Evolutionary conservation across 2,888 invertebrate species (phyloP).

Genomic region (Melieria crassipennis): DNA sequence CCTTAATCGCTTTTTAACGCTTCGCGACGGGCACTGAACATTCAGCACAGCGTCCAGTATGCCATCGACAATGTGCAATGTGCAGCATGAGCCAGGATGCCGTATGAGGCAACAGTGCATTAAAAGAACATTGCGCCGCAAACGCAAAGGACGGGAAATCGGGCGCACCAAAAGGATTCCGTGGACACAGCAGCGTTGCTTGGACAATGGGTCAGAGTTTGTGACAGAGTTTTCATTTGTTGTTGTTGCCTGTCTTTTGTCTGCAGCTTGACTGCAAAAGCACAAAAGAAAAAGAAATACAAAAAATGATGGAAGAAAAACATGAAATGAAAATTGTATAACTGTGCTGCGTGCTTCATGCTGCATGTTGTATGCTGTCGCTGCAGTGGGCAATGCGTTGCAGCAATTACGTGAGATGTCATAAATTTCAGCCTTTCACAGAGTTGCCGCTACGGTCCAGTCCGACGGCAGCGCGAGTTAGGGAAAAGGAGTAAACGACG

Average conservation of each 20-base stretch:
- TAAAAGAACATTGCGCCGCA: slow-evolving; percentile 16
- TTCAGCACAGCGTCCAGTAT: too few relatives aligned
- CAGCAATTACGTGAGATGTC: slow-evolving; percentile 56
- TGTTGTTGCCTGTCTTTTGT: slow-evolving; percentile 18
- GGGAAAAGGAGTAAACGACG: slow-evolving; percentile 43
- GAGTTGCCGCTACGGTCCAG: background rate
- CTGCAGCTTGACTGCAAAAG: slow-evolving; percentile 12
- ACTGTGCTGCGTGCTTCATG: slow-evolving; percentile 30
- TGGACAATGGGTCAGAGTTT: slow-evolving; percentile 4
- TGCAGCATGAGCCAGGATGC: background rate
- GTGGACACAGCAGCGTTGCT: slow-evolving; percentile 4
- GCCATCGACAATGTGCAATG: too few relatives aligned
- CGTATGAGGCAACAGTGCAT: slow-evolving; percentile 13
- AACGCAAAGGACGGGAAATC: slow-evolving; percentile 6
- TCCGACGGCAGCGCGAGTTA: slow-evolving; percentile 38
- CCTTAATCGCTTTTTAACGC: slow-evolving; percentile 13
- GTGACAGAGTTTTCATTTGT: background rate
- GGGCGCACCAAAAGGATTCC: background rate
- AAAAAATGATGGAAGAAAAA: too few relatives aligned
- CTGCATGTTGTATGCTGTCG: background rate
- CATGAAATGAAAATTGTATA: slow-evolving; percentile 17
- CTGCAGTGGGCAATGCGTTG: slow-evolving; percentile 49
- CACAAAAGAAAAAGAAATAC: slow-evolving; percentile 1
- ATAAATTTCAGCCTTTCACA: slow-evolving; percentile 58
- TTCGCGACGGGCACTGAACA: slow-evolving; percentile 1